Evolutionary conservation across 2,113 vertebrate genomes (phyloP), one percentile per base, ranked within the genome.

Genomic region (Polyodon spathula): DNA sequence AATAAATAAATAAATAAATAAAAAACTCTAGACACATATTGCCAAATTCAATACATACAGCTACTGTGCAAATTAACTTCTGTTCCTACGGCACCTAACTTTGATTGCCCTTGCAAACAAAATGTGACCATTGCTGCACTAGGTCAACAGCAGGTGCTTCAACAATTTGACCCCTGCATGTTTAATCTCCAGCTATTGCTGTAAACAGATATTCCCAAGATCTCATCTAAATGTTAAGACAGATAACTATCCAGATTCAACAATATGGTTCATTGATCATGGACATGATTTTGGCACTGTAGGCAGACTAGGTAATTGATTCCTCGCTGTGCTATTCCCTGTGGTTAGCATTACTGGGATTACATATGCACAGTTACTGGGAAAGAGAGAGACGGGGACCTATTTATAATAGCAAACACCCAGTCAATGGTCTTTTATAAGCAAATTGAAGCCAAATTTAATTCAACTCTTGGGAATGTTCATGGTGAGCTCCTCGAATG

Each of bases 251-350:
- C 44, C 4, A 46, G 8, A 4, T 46, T 46, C 44, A 46, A 14
- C 8, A 8, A 46, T 14, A 46, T 14, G 2, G 44, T 46, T 46
- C 44, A 46, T 46, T 46, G 44, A 46, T 46, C 44, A 46, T 46
- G 44, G 44, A 46, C 44, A 46, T 46, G 44, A 46, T 46, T 46
- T 46, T 4, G 61, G 42, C 61, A 37, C 61, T 39, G 17, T 42
- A 43, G 61, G 54, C 54, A n/a, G 1, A 10, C 41, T 37, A 42
- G 4, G 16, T 63, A 63, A 63, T 56, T 56, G 61, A 52, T 55
- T 46, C 40, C 61, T 14, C 9, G 61, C 41, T 51, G 52, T 48
- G 37, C 54, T 40, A 41, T 63, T 56, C 53, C 61, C 61, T 54
- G 50, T 53, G 42, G 15, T 41, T 46, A 46, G 2, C 14, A 46